phyloP scores from a whole-genome alignment of 2,113 vertebrate genomes.

The Pedionomus torquatus region DNA sequence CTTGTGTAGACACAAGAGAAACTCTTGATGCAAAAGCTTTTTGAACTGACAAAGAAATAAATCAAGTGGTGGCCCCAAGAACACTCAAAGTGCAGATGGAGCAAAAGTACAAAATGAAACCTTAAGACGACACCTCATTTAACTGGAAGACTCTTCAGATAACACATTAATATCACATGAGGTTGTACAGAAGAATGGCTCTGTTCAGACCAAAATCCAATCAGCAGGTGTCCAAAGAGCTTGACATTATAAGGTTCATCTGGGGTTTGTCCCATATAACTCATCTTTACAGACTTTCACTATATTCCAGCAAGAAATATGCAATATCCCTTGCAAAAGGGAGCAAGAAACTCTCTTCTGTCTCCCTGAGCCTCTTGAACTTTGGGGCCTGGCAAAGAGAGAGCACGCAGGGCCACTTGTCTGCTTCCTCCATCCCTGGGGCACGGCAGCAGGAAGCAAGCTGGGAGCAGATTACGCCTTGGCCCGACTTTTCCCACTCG shows the following conservation, averaged over 20 bases:
- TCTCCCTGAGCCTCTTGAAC: slow-evolving; percentile 29
- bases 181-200: background rate
- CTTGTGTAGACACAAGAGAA: background rate
- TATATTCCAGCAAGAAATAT: background rate
- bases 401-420: slow-evolving; percentile 38
- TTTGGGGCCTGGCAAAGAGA: slow-evolving; percentile 16
- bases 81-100: background rate
- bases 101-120: background rate
- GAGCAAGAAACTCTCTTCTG: background rate
- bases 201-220: background rate
- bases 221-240: background rate
- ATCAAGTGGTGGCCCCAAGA: background rate
- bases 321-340: background rate
- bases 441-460: slow-evolving; percentile 50
- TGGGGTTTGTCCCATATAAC: background rate
- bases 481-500: slow-evolving; percentile 61
- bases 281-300: background rate
- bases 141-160: background rate
- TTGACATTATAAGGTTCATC: background rate
- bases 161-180: background rate
- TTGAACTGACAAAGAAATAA: background rate
- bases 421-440: slow-evolving; percentile 65
- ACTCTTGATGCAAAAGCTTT: background rate
- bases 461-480: slow-evolving; percentile 53
- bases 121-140: background rate